These are phyloP conservation scores for Blera fallax DNA, from an alignment of 2,888 invertebrate genomes.

Conservation along the genomic window DNA sequence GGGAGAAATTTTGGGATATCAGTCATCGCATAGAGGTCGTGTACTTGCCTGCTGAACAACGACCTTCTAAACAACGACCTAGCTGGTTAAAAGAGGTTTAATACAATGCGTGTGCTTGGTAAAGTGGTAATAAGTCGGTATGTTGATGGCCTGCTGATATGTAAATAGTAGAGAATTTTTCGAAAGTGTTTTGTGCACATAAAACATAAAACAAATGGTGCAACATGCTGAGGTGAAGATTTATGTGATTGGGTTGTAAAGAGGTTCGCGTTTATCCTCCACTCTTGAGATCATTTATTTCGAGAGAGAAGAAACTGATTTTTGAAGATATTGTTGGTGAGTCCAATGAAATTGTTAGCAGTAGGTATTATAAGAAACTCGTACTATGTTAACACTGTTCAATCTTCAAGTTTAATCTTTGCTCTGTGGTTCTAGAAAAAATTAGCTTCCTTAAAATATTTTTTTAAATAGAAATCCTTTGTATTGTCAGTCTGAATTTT, in stretches of 20 bases:
- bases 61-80: slow-evolving; percentile 33
- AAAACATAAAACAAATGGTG: slow-evolving; percentile 25
- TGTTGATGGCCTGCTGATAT: slow-evolving; percentile 45
- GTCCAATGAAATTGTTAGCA: too few species aligned
- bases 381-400: too few species aligned
- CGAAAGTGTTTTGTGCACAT: slow-evolving; percentile 37
- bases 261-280: neutral
- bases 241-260: slow-evolving; percentile 12
- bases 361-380: too few species aligned
- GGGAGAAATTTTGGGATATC: slow-evolving; percentile 27
- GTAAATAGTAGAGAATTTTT: slow-evolving; percentile 32
- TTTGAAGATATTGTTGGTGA: too few species aligned
- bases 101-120: slow-evolving; percentile 39
- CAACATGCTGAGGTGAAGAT: slow-evolving; percentile 21
- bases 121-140: slow-evolving; percentile 47
- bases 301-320: too few species aligned
- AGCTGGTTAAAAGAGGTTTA: slow-evolving; percentile 3
- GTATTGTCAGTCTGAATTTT: too few species aligned
- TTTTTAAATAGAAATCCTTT: too few species aligned
- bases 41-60: slow-evolving; percentile 23
- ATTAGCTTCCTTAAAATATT: too few species aligned
- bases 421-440: too few species aligned
- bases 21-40: slow-evolving; percentile 36
- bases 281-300: neutral
- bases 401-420: too few species aligned